Base-by-base conservation (phyloP, 1,140 invertebrate genomes). In the Sarcophaga peregrina region DNA sequence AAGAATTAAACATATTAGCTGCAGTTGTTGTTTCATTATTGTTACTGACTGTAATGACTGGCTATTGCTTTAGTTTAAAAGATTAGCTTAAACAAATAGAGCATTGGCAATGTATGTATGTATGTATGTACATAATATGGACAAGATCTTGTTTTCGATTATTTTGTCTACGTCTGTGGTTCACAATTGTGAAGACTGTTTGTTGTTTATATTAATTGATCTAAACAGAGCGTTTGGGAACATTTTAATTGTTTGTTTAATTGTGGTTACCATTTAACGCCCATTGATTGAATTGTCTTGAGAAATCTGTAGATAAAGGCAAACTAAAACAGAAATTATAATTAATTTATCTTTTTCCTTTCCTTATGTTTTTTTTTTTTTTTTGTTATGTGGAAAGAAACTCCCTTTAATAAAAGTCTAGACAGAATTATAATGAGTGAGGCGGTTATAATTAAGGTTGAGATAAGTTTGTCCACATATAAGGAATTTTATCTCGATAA, bases 241-340 rank as follows among this genome's bases (percentile, higher is more conserved):
- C 7, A 8, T 68, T 11, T 78, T 78, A 78, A 78, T 78, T 78
- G 17, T 50, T 50, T 52, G 75, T 11, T 50, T 76, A 37, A 37
- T 37, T 37, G 25, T 37, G 25, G 25, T 37, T 37, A 37, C 1
- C 25, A 37, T 78, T n/a, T 52, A 78, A 78, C 75, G 48, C 75
- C 75, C 46, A 52, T 50, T 78, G 47, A 78, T 78, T 50, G 50
- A 78, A 78, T 78, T 78, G 75, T 25, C 75, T 78, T 78, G 75
- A 52, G 75, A 78, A 78, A 75, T 68, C n/a, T 68, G 17, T 8
- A 5, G 54, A 7, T 58, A 68, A n/a, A 68, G 20, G 25, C 25
- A 37, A 37, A 37, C 25, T 37, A 37, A 37, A 37, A 37, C 25
- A 37, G 25, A 37, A 37, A 2, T 37, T 37, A 37, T 37, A 37